phyloP scores from a whole-genome alignment of 2,797 vertebrate species.

The Taenioides sp. region DNA sequence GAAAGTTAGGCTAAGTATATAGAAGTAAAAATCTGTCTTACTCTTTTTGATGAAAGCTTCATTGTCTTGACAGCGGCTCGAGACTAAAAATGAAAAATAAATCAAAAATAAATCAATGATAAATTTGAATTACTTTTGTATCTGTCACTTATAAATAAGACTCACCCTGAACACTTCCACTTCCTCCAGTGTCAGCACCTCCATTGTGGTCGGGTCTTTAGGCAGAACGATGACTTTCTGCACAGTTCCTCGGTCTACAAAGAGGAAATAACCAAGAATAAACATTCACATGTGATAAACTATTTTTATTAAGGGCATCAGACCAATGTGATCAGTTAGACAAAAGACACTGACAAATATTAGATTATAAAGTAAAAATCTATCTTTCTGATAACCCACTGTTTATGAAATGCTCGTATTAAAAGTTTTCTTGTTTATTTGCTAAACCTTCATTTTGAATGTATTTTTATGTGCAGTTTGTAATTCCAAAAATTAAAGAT shows the following conservation, averaged over 20 bases:
- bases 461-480: too few relatives aligned
- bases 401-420: too few relatives aligned
- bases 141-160: neutral
- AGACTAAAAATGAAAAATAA: conserved; percentile 57
- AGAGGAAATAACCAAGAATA: neutral
- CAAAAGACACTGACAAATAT: too few relatives aligned
- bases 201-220: conserved; percentile 78
- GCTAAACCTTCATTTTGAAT: too few relatives aligned
- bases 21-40: conserved; percentile 40
- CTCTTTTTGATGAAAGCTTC: conserved; percentile 84
- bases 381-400: too few relatives aligned
- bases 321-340: neutral
- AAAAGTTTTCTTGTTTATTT: too few relatives aligned
- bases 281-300: neutral
- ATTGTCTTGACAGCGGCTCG: conserved; percentile 80
- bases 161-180: conserved; percentile 86
- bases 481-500: too few relatives aligned
- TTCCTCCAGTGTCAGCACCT: conserved; percentile 85
- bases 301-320: neutral
- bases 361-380: neutral
- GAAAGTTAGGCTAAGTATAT: too few relatives aligned
- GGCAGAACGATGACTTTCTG: conserved; percentile 87
- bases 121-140: neutral
- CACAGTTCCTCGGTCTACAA: conserved; percentile 82
- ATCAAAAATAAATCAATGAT: neutral